Evolutionary conservation across 1,140 invertebrate species (phyloP).

Genomic region (Cryptotermes secundus): DNA sequence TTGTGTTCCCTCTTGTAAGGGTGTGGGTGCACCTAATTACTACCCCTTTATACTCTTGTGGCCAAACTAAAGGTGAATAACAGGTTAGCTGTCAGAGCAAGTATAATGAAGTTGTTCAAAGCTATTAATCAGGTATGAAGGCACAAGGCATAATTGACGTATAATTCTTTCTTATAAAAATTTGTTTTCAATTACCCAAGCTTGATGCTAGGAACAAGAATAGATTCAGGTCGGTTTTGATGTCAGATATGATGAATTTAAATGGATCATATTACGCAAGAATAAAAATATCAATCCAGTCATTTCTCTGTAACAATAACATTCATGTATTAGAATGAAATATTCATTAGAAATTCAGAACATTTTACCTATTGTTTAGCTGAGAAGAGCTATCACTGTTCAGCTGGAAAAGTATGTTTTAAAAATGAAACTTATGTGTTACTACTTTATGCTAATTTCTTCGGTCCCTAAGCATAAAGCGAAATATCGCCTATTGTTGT

Average conservation of each 20-base stretch:
- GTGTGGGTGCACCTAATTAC: no score
- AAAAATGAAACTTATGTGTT: neutral
- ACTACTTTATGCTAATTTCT: no score
- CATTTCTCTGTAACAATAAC: neutral
- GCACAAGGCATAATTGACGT: neutral
- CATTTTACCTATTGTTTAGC: neutral
- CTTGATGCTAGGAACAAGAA: neutral
- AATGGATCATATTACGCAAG: neutral
- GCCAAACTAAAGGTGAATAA: no score
- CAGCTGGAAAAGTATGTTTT: neutral
- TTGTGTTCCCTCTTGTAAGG: no score
- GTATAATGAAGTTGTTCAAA: no score
- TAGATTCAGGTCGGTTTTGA: neutral
- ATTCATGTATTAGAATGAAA: neutral
- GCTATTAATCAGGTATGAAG: no score
- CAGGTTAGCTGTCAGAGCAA: no score
- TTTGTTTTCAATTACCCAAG: neutral
- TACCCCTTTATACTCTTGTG: no score
- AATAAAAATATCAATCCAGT: neutral
- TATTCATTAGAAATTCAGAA: neutral
- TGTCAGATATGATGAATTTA: neutral
- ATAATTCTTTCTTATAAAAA: neutral
- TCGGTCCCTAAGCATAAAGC: no score
- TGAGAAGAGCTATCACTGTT: neutral
- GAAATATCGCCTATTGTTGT: no score